These are phyloP conservation scores for Bombyx mori DNA, from an alignment of 1,140 invertebrate genomes.

Conservation along the genomic window ASM3026992v2 NC_085128.1:9416501-9417000, in stretches of 20 bases:
- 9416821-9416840: constrained; percentile 7
- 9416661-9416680: too few relatives aligned
- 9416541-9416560: too few relatives aligned
- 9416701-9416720: constrained; percentile 1
- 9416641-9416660: too few relatives aligned
- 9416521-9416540: too few relatives aligned
- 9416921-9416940: constrained; percentile 19
- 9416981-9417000: constrained; percentile 10
- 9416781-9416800: not conserved
- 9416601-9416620: too few relatives aligned
- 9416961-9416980: constrained; percentile 11
- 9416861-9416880: constrained; percentile 52
- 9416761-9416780: too few relatives aligned
- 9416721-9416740: too few relatives aligned
- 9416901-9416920: constrained; percentile 52
- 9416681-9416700: not conserved
- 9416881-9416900: constrained; percentile 46
- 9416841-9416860: constrained; percentile 36
- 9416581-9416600: too few relatives aligned
- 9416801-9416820: constrained; percentile 1
- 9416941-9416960: constrained; percentile 20
- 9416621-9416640: too few relatives aligned
- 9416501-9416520: too few relatives aligned
- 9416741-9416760: too few relatives aligned
- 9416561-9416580: too few relatives aligned